Conservation (phyloP, 2,113 vertebrate species). For the Micromys minutus region DNA sequence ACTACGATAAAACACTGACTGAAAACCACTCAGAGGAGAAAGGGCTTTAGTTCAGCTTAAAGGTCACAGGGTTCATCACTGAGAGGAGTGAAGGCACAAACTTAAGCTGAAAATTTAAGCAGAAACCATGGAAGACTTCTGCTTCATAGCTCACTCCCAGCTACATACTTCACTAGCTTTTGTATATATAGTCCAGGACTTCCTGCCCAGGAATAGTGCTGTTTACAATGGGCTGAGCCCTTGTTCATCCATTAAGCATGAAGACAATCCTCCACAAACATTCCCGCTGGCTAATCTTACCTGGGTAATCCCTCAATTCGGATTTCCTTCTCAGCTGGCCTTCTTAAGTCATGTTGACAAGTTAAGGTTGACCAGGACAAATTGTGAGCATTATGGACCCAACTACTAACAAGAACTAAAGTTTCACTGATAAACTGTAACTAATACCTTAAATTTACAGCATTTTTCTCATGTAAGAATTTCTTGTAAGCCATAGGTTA, state of each 20-base stretch:
- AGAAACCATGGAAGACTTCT: neutral
- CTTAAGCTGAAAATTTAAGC: neutral
- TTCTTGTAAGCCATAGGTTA: conserved; percentile 85
- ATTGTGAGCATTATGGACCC: neutral
- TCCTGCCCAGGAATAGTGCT: neutral
- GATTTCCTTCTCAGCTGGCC: neutral
- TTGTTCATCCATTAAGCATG: neutral
- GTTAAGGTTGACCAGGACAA: neutral
- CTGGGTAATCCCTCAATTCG: neutral
- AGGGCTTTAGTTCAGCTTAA: neutral
- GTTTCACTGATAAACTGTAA: conserved; percentile 83
- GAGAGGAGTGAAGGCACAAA: too few relatives aligned
- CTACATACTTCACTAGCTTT: neutral
- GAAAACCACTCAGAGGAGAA: neutral
- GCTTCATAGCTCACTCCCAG: neutral
- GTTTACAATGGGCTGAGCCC: neutral
- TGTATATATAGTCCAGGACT: neutral
- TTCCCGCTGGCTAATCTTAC: neutral
- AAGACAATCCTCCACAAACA: neutral
- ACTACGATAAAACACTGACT: neutral
- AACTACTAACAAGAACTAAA: neutral
- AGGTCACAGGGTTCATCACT: neutral
- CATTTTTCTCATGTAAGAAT: conserved; percentile 85
- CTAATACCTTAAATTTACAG: conserved; percentile 88
- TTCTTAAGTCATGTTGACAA: neutral